Base-by-base conservation (phyloP, 2,888 invertebrate species). In the Neria commutata region DNA sequence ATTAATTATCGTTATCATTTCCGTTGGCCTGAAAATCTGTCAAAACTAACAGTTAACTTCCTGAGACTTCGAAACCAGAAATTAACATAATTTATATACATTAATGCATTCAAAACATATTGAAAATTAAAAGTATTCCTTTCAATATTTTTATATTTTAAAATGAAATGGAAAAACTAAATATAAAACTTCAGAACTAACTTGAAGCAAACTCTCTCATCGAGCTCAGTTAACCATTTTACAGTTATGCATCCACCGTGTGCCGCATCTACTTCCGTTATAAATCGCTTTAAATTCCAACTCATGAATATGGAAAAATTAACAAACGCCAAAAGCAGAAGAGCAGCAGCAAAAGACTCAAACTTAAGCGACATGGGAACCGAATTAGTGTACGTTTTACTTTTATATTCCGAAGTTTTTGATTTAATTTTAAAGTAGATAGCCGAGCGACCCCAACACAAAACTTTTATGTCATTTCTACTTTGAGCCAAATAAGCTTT, bases 401-500 rank as follows among this genome's bases (percentile, higher is more conserved):
- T 6, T n/a, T n/a, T n/a, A n/a, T 4, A 11, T 4, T 14, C 14
- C 42, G 14, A 42, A 42, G 21, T 21, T 10, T 37, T 42, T 17
- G 4, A 17, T 21, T 42, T 42, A 42, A 21, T 42, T 42, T 4
- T n/a, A n/a, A n/a, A n/a, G n/a, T n/a, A n/a, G n/a, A n/a, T n/a
- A n/a, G n/a, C n/a, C 19, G 17, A 17, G 42, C 19, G 21, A 21
- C 21, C 21, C 19, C 17, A 21, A 8, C n/a, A 19, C 21, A 17
- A 42, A 42, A 21, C 42, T 5, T 42, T 42, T 42, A 42, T 42
- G 42, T 42, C 42, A 42, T 42, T 42, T 42, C 19, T 42, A n/a
- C n/a, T n/a, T n/a, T n/a, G 42, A 17, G 14, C 42, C 5, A 42
- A 19, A 42, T 42, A 42, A 6, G 17, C 4, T n/a, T n/a, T 19